Evolutionary conservation across 2,888 invertebrate species (phyloP).

Genomic region (Eulithis testata): DNA sequence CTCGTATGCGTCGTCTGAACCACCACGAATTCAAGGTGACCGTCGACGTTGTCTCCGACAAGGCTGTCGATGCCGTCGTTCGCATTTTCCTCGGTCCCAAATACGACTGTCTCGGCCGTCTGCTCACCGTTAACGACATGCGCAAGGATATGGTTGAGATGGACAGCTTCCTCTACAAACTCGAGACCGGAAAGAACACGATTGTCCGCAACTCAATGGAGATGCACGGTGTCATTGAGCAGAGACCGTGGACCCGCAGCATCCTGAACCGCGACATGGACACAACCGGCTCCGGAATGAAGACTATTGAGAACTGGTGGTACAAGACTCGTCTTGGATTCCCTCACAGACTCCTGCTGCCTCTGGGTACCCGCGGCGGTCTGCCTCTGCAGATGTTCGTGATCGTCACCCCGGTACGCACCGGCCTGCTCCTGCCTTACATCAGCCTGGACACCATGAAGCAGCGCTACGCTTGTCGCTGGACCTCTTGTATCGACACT

Average conservation of each 20-base stretch:
- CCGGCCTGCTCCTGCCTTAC: conserved; percentile 71
- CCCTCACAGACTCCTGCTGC: conserved; percentile 89
- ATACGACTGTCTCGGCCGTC: conserved; percentile 86
- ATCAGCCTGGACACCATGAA: conserved; percentile 78
- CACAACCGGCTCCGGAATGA: conserved; percentile 75
- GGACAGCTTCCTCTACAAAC: conserved; percentile 84
- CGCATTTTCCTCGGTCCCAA: conserved; percentile 89
- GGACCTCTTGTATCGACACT: conserved; percentile 84
- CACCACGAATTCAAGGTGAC: conserved; percentile 87
- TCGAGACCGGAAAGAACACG: conserved; percentile 87
- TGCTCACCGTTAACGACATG: conserved; percentile 77
- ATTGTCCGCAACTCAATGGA: conserved; percentile 88
- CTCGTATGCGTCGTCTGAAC: conserved; percentile 86
- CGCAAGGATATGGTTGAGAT: conserved; percentile 76
- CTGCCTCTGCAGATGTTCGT: conserved; percentile 86
- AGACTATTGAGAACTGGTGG: conserved; percentile 82
- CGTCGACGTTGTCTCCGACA: conserved; percentile 83
- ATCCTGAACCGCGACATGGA: conserved; percentile 55
- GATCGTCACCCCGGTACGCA: conserved; percentile 83
- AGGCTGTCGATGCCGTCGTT: conserved; percentile 85
- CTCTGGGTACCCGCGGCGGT: conserved; percentile 88
- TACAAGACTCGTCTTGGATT: conserved; percentile 83
- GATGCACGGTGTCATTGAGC: conserved; percentile 86
- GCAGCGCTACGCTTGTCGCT: conserved; percentile 81
- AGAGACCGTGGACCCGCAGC: conserved; percentile 79